Evolutionary conservation across 2,888 invertebrate species (phyloP), one percentile per base, ranked within the genome.

Genomic region (Atrina japonica): DNA sequence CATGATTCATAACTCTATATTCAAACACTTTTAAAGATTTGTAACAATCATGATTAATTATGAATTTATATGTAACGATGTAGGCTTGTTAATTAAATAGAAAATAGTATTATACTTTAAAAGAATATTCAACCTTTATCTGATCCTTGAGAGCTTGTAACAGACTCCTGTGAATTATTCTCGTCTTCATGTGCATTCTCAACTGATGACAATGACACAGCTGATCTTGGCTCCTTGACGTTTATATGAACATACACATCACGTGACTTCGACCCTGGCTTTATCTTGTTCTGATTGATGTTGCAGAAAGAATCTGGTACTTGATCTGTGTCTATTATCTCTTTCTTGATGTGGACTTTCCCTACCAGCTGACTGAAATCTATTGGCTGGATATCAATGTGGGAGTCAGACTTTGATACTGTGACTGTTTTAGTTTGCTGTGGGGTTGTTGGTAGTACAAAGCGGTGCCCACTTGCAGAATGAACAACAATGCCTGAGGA

Each of bases 401-500:
- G 29, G 7, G 56, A 56, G 21, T 56, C 56, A 40, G 56, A 56
- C 21, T 56, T 56, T 30, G 56, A 56, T 23, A 56, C 56, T 18
- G 56, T 40, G 21, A 56, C 56, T 11, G 56, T 40, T 56, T 56
- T 56, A 18, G 56, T 60, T 59, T 49, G 27, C 7, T 53, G 53
- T 21, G 55, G 23, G 35, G 53, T 25, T 55, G 52, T 45, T 18
- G 55, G 61, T 53, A 59, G 47, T 6, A 55, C 43, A 55, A 68
- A 68, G 23, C 30, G 43, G 52, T 61, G 47, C 18, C 55, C 55
- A 18, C 55, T 40, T 23, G 45, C 55, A 7, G 61, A 61, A 40
- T 68, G 52, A 7, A 45, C 55, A 25, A 61, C 61, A 47, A 49
- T 23, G 14, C 61, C 61, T 21, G 61, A 35, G 5, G 35, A 61